Conservation (phyloP, 2,888 invertebrate genomes). For the Syrphus vitripennis region DNA sequence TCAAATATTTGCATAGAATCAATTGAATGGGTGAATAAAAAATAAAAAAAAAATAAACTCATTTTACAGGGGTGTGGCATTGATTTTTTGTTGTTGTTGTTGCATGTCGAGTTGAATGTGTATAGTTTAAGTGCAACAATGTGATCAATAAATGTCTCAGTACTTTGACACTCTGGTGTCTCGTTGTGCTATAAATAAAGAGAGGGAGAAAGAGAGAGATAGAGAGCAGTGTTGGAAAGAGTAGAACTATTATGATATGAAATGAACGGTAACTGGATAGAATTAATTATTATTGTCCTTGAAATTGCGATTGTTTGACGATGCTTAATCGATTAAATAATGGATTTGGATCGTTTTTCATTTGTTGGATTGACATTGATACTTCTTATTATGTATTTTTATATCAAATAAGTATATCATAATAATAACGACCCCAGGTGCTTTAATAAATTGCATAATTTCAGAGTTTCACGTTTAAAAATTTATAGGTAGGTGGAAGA, state of each 20-base stretch:
- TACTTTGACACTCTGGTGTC: slow-evolving; percentile 1
- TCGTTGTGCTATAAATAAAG: too few relatives aligned
- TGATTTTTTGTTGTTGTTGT: slow-evolving; percentile 3
- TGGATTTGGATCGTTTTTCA: slow-evolving; percentile 31
- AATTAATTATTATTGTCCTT: slow-evolving; percentile 1
- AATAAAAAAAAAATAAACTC: too few relatives aligned
- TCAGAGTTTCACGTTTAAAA: too few relatives aligned
- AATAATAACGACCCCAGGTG: neutral
- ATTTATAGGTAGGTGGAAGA: too few relatives aligned
- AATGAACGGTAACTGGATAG: neutral
- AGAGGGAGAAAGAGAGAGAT: too few relatives aligned
- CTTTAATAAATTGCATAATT: neutral
- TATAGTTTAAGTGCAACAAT: neutral
- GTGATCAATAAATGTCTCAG: slow-evolving; percentile 33
- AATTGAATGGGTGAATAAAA: neutral
- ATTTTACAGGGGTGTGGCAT: neutral
- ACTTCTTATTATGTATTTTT: neutral
- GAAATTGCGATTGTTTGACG: slow-evolving; percentile 25
- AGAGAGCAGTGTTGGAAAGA: neutral
- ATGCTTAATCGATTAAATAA: slow-evolving; percentile 18
- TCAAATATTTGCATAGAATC: slow-evolving; percentile 17
- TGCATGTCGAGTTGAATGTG: neutral
- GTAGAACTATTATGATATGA: neutral
- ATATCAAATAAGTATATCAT: too few relatives aligned
- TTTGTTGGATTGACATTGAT: slow-evolving; percentile 9